Evolutionary conservation across 2,113 vertebrate genomes (phyloP), one percentile per base, ranked within the genome.

Genomic region (Sceloporus tristichus): DNA sequence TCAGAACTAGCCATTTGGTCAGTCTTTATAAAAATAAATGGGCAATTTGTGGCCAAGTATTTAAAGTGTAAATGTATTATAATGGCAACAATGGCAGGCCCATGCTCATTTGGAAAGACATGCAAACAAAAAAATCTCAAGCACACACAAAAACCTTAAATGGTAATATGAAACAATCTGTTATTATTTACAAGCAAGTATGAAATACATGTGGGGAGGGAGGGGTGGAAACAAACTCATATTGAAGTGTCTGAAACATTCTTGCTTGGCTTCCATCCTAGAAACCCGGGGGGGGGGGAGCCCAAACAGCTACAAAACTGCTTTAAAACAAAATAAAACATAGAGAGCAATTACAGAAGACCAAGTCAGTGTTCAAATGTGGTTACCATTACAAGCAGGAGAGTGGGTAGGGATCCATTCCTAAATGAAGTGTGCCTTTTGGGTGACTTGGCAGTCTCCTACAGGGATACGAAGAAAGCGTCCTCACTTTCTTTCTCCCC

Each of bases 201-300:
- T 48, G 19, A 82, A 66, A 48, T 68, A n/a, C 48, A 34, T 34
- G 38, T 76, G 76, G 48, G 0, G 78, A 18, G 6, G 42, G 16
- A n/a, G 34, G 1, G 16, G 65, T 65, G 27, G 40, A 68, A 38
- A 5, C 62, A 14, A 3, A 42, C 18, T 40, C 25, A 21, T n/a
- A 68, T 25, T 68, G 68, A 70, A 84, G 27, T 21, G 62, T 68
- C 23, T 38, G 9, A 84, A 84, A 23, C 25, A 42, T 84, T 71
- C 14, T 23, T 71, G 71, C 82, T n/a, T 84, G 82, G 82, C 82
- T 54, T 48, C 42, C 27, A 54, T 84, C 80, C 62, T 38, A 23
- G 80, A 82, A 68, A 62, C 48, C 48, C 7, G 48, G 56, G 38
- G 38, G 14, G 34, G 23, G 38, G 40, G 9, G 9, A 53, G 29